Evolutionary conservation across 2,113 vertebrate genomes (phyloP), one percentile per base, ranked within the genome.

Genomic region (Phaethornis superciliosus): DNA sequence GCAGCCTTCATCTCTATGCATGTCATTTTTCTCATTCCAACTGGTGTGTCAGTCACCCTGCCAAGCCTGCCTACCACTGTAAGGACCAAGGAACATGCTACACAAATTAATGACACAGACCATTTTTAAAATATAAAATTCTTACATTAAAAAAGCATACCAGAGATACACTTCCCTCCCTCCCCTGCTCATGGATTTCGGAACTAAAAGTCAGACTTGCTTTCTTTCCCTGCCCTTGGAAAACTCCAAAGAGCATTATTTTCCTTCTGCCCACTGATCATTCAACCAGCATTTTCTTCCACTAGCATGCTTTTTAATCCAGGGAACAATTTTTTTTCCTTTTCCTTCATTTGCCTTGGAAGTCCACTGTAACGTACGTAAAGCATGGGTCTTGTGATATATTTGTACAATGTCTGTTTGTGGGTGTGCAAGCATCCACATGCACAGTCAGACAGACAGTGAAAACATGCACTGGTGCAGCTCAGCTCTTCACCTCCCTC

Each of bases 361-460:
- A 87, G 68, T 24, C 33, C 58, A 49, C 32, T 40, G 58, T 8
- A 60, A 81, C 28, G 20, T 3, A 21, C 1, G 24, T 4, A 67
- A 54, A 59, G 52, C 55, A 52, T 0, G 3, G 47, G 49, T 40
- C 56, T 33, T 4, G 12, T 12, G 74, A 18, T 15, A 6, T 9
- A 21, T 55, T 55, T 51, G 49, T 40, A 81, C 54, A 32, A 64
- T 12, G 74, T 26, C 10, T 56, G 74, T 26, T 9, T 56, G 4
- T 54, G 83, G 74, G 33, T 3, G 9, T 81, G 46, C 87, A 79
- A 62, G 88, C 88, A 49, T 11, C 16, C 75, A 26, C 64, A 37
- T 0, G 40, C 58, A 67, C 6, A 0, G 12, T 56, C 49, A 40
- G 42, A 16, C 33, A 28, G 44, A 47, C 0, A 0, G 58, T 49